Percentiles rank a stretch among this genome's conserved stretches.
These are phyloP conservation scores for Platichthys flesus DNA, from an alignment of 2,113 vertebrate genomes.

Conservation along the genomic window DNA sequence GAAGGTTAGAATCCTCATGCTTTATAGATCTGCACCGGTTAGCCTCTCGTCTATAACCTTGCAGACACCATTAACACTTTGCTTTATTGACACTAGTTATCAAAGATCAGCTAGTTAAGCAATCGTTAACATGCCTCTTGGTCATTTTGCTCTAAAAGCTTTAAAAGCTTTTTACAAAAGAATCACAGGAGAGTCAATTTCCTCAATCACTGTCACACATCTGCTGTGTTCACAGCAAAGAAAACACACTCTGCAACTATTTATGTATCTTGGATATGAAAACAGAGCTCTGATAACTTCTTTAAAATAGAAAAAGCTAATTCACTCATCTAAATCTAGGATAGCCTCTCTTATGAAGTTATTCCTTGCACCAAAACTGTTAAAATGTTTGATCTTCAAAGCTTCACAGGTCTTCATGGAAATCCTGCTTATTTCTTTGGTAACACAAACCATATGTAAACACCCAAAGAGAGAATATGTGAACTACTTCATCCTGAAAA, in stretches of 20 bases:
- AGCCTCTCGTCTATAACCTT: background rate
- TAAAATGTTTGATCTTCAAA: conserved; percentile 35
- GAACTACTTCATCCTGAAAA: conserved; percentile 25
- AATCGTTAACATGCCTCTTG: conserved; percentile 13
- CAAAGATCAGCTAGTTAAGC: background rate
- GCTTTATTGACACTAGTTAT: background rate
- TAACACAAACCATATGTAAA: conserved; percentile 29
- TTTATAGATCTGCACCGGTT: background rate
- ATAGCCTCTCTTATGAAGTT: conserved; percentile 7
- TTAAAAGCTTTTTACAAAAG: conserved; percentile 1
- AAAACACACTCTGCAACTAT: background rate
- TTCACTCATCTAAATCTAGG: conserved; percentile 8
- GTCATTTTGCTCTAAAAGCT: conserved; percentile 4
- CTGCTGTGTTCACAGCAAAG: background rate
- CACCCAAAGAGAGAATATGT: conserved; percentile 4
- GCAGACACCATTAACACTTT: background rate
- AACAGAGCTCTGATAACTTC: background rate
- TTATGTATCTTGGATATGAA: background rate
- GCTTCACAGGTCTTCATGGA: background rate
- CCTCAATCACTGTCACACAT: background rate
- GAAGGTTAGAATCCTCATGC: background rate
- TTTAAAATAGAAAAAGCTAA: background rate
- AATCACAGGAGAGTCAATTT: background rate
- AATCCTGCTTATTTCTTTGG: conserved; percentile 1
- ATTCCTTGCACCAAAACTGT: background rate